A percentile compares a stretch with the other conserved stretches of the same genome.
Conservation (phyloP, 1,140 invertebrate species). For the Proctacanthus coquilletti region DNA sequence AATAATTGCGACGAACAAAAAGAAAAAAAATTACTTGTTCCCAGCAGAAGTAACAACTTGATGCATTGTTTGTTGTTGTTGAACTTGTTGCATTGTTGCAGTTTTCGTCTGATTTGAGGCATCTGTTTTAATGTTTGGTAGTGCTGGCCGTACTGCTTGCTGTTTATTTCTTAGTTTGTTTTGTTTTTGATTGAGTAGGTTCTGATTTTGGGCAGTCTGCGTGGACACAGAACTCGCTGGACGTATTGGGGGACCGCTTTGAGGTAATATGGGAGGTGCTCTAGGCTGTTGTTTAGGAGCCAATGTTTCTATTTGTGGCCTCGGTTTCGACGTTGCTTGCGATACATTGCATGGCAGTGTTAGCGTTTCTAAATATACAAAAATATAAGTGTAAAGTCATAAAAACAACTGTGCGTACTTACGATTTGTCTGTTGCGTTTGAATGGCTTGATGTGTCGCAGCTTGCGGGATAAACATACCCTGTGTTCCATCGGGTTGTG, state of each 20-base stretch:
- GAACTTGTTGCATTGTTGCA: conserved; percentile 28
- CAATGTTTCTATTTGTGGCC: conserved; percentile 19
- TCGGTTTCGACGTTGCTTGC: conserved; percentile 20
- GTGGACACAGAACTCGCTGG: conserved; percentile 60
- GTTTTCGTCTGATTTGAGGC: conserved; percentile 43
- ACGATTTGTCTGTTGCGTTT: conserved; percentile 27
- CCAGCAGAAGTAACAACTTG: conserved; percentile 25
- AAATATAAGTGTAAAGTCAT: not conserved
- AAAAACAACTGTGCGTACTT: conserved; percentile 9
- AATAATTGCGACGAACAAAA: not conserved
- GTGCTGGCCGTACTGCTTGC: conserved; percentile 39
- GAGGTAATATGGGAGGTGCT: conserved; percentile 38
- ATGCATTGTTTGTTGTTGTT: conserved; percentile 29
- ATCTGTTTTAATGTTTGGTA: conserved; percentile 43
- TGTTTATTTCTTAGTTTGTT: conserved; percentile 21
- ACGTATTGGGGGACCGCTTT: conserved; percentile 40
- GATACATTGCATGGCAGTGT: conserved; percentile 27
- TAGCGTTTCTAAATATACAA: conserved; percentile 14
- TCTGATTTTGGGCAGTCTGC: conserved; percentile 42
- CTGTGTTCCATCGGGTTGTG: conserved; percentile 50
- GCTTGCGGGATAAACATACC: conserved; percentile 78
- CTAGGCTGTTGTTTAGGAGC: conserved; percentile 20
- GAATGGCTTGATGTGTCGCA: conserved; percentile 38
- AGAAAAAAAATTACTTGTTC: conserved; percentile 19
- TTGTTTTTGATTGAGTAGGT: conserved; percentile 23